phyloP scores from a whole-genome alignment of 2,888 invertebrate species.

The Cataglyphis altisquamis region DNA sequence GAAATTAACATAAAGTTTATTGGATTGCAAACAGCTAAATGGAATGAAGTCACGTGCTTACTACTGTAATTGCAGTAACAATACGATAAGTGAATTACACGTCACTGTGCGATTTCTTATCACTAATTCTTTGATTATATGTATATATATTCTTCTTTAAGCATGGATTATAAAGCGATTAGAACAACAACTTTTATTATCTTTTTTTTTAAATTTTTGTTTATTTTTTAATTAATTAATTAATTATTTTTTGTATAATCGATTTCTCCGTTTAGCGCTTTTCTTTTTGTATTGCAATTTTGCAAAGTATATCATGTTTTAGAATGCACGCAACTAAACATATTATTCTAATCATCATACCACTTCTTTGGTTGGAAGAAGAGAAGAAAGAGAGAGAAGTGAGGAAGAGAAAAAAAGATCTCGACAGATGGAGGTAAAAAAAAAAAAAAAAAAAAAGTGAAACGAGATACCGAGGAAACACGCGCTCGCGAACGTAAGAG shows the following conservation, averaged over 20 bases:
- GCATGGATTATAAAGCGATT: background rate
- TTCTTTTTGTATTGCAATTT: background rate
- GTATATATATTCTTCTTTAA: too few relatives aligned
- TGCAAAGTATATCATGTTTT: background rate
- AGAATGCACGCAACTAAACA: background rate
- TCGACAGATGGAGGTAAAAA: slow-evolving; percentile 33
- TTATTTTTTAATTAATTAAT: background rate
- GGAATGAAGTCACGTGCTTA: background rate
- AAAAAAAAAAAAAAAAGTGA: slow-evolving; percentile 22
- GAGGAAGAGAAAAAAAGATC: slow-evolving; percentile 12
- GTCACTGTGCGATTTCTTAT: background rate
- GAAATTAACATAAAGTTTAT: slow-evolving; percentile 38
- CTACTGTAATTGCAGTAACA: background rate
- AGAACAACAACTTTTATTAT: background rate
- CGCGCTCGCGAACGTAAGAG: slow-evolving; percentile 27
- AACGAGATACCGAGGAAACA: slow-evolving; percentile 36
- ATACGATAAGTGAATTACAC: background rate
- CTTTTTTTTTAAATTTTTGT: background rate
- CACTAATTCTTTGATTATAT: background rate
- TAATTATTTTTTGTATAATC: background rate
- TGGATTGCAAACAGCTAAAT: slow-evolving; percentile 36
- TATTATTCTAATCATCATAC: background rate
- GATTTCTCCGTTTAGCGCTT: background rate
- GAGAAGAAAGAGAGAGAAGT: too few relatives aligned
- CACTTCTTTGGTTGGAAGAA: background rate